Conservation (phyloP, 2,113 vertebrate genomes). For the Murina feae region DNA sequence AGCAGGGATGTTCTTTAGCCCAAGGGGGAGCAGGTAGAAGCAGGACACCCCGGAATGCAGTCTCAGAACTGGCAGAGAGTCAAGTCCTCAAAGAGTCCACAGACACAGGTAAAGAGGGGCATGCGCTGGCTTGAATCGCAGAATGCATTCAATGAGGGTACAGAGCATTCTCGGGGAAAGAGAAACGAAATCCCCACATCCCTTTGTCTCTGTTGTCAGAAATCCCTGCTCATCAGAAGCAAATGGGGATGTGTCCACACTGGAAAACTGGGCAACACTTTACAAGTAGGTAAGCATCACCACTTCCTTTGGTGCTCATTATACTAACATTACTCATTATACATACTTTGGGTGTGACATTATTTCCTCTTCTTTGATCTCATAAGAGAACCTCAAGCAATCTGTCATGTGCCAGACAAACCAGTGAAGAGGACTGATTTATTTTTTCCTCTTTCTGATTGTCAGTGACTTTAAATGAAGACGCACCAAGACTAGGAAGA, state of each 20-base stretch:
- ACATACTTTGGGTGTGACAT: background rate
- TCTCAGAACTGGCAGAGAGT: background rate
- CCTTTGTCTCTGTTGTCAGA: background rate
- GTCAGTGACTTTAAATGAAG: slow-evolving; percentile 16
- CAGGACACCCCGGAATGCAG: slow-evolving; percentile 43
- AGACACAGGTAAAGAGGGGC: background rate
- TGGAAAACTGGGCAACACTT: background rate
- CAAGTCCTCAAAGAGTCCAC: background rate
- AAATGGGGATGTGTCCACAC: background rate
- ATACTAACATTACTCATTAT: background rate
- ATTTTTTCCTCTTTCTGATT: background rate
- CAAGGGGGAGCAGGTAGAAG: slow-evolving; percentile 51
- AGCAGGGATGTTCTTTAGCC: slow-evolving; percentile 60
- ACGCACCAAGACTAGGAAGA: background rate
- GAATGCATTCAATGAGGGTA: rapidly evolving
- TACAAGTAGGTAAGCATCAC: background rate
- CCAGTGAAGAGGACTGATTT: background rate
- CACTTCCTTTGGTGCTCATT: background rate
- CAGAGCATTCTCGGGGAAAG: background rate
- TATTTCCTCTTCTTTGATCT: slow-evolving; percentile 46
- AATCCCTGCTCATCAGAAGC: background rate
- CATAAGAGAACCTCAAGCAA: background rate
- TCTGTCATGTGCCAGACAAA: slow-evolving; percentile 29
- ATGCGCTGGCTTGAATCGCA: background rate
- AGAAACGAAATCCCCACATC: background rate